Conservation (phyloP, 1,140 invertebrate genomes). For the Habropoda laboriosa region DNA sequence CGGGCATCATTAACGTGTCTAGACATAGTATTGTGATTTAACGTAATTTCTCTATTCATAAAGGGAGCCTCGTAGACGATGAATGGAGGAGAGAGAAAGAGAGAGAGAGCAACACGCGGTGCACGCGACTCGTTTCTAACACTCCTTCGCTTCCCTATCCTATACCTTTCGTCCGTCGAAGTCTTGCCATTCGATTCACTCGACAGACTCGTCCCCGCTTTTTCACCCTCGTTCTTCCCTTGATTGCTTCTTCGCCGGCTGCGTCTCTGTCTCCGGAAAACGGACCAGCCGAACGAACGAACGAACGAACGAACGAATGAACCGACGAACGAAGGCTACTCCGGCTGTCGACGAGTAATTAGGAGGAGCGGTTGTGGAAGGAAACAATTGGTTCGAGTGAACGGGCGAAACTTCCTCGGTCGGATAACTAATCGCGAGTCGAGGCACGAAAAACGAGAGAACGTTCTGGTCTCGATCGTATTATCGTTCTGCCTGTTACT, state of each 20-base stretch:
- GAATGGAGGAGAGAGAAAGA: slow-evolving; percentile 4
- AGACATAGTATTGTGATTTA: slow-evolving; percentile 19
- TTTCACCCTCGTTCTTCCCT: slow-evolving; percentile 20
- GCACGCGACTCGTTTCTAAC: slow-evolving; percentile 1
- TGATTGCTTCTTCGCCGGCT: slow-evolving; percentile 61
- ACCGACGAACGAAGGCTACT: slow-evolving; percentile 45
- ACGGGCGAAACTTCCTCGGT: slow-evolving; percentile 47
- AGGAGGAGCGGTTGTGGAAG: slow-evolving; percentile 64
- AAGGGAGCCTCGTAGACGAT: neutral
- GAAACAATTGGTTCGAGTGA: slow-evolving; percentile 64
- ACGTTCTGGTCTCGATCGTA: slow-evolving; percentile 26
- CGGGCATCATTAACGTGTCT: slow-evolving; percentile 13
- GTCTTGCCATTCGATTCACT: slow-evolving; percentile 58
- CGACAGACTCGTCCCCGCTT: neutral
- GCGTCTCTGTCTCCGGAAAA: slow-evolving; percentile 41
- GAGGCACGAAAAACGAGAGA: slow-evolving; percentile 19
- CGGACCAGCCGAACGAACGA: slow-evolving; percentile 19
- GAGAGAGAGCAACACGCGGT: too few relatives aligned
- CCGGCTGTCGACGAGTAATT: slow-evolving; percentile 61
- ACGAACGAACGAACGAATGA: slow-evolving; percentile 42
- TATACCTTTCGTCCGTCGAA: slow-evolving; percentile 36
- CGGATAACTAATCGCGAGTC: slow-evolving; percentile 56
- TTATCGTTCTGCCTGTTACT: slow-evolving; percentile 41
- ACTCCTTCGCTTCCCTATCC: neutral
- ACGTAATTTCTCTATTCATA: slow-evolving; percentile 21